Evolutionary conservation across 2,113 vertebrate genomes (phyloP), one percentile per base, ranked within the genome.

Genomic region (Pleuronectes platessa): DNA sequence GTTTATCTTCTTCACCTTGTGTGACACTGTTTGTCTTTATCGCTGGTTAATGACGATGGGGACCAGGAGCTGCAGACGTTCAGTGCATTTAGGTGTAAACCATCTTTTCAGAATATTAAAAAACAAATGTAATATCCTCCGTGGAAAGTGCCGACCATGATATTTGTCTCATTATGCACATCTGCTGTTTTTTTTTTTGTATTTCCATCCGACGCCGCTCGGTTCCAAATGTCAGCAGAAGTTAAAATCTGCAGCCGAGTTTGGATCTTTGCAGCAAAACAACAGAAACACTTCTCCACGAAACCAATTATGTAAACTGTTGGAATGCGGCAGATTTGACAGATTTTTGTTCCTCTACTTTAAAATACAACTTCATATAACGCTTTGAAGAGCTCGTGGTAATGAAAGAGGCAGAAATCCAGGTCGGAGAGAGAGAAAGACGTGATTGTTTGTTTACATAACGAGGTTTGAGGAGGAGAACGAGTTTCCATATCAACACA

Each of bases 241-340:
- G n/a, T 81, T 49, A 20, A 27, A 70, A 70, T 53, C 24, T 64
- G 47, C 27, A 5, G 0, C 58, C 31, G 68, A 60, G 35, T 53
- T 72, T 27, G 23, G 61, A 68, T 68, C 40, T 79, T 65, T 56
- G 54, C 51, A n/a, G 51, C 51, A 23, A 23, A 24, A 56, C 54
- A 3, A 17, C n/a, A 45, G 23, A 31, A 58, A 18, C 24, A n/a
- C 42, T 49, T 71, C 45, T 76, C 45, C 47, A 12, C 18, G 45
- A 40, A 66, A 61, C n/a, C 42, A 61, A 26, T 79, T 68, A 71
- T 53, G 14, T 40, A 21, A 76, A 72, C 64, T 37, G 67, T 31
- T 37, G 21, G 70, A 23, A 78, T 69, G 42, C 27, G 18, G 69
- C 72, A 76, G 71, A 53, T 31, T n/a, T 69, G 20, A 64, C 74